These are phyloP conservation scores for Sebastes goodei DNA, from an alignment of 2,797 vertebrate species.

Conservation along the genomic window DNA sequence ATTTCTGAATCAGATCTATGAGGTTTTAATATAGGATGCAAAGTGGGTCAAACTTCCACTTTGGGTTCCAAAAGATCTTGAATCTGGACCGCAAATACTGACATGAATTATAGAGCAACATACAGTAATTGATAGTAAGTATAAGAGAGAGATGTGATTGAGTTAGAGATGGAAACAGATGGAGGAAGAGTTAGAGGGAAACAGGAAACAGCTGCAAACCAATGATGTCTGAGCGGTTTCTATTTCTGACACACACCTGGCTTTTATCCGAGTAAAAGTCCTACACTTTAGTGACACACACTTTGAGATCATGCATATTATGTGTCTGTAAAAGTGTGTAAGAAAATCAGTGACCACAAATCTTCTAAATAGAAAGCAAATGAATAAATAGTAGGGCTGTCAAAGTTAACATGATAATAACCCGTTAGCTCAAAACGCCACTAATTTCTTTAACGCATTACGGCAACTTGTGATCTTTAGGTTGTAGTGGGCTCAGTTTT, in stretches of 20 bases:
- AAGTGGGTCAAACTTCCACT: slow-evolving; percentile 58
- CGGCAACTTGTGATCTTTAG: too few species aligned
- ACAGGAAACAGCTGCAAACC: slow-evolving; percentile 53
- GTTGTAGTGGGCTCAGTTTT: too few species aligned
- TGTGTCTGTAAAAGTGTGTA: not conserved
- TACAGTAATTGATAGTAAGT: not conserved
- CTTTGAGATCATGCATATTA: not conserved
- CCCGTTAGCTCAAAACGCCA: too few species aligned
- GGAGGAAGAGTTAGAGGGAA: slow-evolving; percentile 15
- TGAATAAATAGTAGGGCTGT: not conserved
- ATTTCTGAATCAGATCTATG: slow-evolving; percentile 30
- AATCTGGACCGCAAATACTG: not conserved
- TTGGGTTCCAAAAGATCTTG: not conserved
- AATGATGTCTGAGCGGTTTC: slow-evolving; percentile 50
- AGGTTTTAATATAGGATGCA: slow-evolving; percentile 50
- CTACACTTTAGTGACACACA: slow-evolving; percentile 3
- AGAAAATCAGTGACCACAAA: not conserved
- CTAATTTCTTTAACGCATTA: too few species aligned
- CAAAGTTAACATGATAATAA: too few species aligned
- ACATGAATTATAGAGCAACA: slow-evolving; percentile 18
- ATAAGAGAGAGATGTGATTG: not conserved
- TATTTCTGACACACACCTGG: slow-evolving; percentile 64
- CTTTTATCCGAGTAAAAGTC: slow-evolving; percentile 56
- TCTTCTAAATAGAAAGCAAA: not conserved
- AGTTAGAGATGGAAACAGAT: slow-evolving; percentile 14